Evolutionary conservation across 2,113 vertebrate species (phyloP), one percentile per base, ranked within the genome.

Genomic region (Galeopterus variegatus): DNA sequence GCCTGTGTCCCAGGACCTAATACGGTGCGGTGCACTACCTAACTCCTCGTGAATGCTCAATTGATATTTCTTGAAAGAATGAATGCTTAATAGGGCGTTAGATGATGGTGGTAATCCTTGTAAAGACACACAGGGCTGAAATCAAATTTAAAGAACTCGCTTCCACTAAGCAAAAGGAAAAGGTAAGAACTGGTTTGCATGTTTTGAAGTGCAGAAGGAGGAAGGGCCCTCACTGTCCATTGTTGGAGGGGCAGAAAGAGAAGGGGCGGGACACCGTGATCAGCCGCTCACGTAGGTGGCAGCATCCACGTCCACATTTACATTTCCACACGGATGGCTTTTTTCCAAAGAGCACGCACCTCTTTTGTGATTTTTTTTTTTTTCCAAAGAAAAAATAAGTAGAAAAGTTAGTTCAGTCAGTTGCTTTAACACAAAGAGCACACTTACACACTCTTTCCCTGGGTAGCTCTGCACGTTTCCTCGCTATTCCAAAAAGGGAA

Each of bases 401-500:
- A 92, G 9, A 3, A 18, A 73, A 54, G 14, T 33, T 15, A 14
- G 4, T 50, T 21, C 11, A 19, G n/a, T 21, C 75, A 1, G 1
- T 13, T 19, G 87, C 87, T 33, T 19, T 24, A 9, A 28, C 3
- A 58, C 18, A n/a, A 41, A 77, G 64, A 33, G 11, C 75, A 62
- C 4, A 36, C 36, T 0, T 12, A 4, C 9, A 26, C 7, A 1
- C 26, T 36, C 26, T 36, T n/a, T 60, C 26, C 72, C 21, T 5
- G 84, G 65, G 69, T 65, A 15, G 56, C 36, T 10, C 48, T 24
- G 2, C 0, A 0, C 1, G 2, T 45, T 23, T 41, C 70, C 45
- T 26, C 1, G 0, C 23, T 5, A 0, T 52, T 31, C 85, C 1
- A 0, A 1, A 52, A 28, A 18, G 45, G 7, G 4, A 5, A 0